A percentile compares a stretch with the other conserved stretches of the same genome.
These are phyloP conservation scores for Stictocephala bisonia DNA, from an alignment of 2,888 invertebrate genomes.

Conservation along the genomic window DNA sequence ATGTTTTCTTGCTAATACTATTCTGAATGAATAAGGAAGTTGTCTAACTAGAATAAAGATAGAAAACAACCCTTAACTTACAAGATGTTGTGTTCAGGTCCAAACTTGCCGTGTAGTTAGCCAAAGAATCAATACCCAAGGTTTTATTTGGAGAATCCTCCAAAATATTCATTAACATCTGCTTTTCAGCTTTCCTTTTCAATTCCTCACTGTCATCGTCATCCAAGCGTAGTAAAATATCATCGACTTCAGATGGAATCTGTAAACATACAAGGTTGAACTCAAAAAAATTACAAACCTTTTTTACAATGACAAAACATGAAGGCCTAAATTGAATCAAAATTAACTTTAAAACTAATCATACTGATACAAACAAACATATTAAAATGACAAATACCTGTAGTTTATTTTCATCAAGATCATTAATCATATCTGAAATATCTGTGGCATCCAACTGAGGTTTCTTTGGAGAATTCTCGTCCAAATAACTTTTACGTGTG, in stretches of 20 bases:
- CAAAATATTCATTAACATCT: constrained; percentile 16
- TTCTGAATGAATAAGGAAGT: no score
- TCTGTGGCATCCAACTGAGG: constrained; percentile 19
- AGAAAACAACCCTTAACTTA: no score
- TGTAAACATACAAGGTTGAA: background rate
- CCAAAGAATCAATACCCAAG: background rate
- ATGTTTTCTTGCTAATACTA: no score
- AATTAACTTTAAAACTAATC: no score
- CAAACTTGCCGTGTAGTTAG: constrained; percentile 1
- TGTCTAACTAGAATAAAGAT: no score
- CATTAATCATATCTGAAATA: constrained; percentile 43
- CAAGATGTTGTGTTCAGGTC: background rate
- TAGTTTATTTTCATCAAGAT: constrained; percentile 20
- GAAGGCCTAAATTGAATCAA: no score
- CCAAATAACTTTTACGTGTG: constrained; percentile 52
- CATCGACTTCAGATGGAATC: constrained; percentile 18
- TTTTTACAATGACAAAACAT: no score
- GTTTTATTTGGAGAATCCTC: constrained; percentile 11
- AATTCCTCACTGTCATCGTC: constrained; percentile 37
- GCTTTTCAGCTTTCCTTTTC: background rate
- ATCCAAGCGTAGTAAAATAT: constrained; percentile 30
- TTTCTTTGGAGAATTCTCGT: constrained; percentile 23
- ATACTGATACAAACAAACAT: background rate
- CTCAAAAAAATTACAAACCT: background rate
- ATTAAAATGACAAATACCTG: no score